phyloP scores from a whole-genome alignment of 2,888 invertebrate genomes.

The Omphaloscelis lunosa region DNA sequence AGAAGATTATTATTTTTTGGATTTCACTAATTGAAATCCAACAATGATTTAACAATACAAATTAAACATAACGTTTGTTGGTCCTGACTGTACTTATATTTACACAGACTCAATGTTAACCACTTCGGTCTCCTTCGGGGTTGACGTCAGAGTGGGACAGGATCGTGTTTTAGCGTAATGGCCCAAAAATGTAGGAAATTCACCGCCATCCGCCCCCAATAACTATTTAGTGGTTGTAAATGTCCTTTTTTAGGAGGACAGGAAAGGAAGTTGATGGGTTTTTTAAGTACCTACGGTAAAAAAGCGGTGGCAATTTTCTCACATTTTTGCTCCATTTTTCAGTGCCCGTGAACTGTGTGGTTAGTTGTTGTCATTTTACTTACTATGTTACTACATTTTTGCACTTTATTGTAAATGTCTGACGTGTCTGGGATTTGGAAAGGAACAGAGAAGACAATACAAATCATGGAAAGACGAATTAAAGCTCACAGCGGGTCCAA shows the following conservation, averaged over 20 bases:
- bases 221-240: constrained; percentile 44
- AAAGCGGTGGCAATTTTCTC: not conserved
- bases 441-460: not conserved
- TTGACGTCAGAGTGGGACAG: constrained; percentile 60
- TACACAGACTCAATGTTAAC: constrained; percentile 61
- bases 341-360: not conserved
- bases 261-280: constrained; percentile 18
- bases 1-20: not conserved
- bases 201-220: constrained; percentile 37
- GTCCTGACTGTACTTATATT: constrained; percentile 29
- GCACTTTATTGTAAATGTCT: too few relatives aligned
- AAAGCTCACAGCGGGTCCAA: too few relatives aligned
- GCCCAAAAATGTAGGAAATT: constrained; percentile 61
- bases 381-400: not conserved
- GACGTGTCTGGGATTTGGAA: not conserved
- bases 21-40: not conserved
- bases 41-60: too few relatives aligned
- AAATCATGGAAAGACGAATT: not conserved
- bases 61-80: not conserved
- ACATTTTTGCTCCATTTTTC: not conserved
- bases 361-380: not conserved
- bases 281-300: constrained; percentile 19
- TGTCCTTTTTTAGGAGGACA: constrained; percentile 34
- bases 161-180: constrained; percentile 62
- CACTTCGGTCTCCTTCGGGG: constrained; percentile 53